Evolutionary conservation across 2,888 invertebrate species (phyloP).

Genomic region (Eupeodes luniger): DNA sequence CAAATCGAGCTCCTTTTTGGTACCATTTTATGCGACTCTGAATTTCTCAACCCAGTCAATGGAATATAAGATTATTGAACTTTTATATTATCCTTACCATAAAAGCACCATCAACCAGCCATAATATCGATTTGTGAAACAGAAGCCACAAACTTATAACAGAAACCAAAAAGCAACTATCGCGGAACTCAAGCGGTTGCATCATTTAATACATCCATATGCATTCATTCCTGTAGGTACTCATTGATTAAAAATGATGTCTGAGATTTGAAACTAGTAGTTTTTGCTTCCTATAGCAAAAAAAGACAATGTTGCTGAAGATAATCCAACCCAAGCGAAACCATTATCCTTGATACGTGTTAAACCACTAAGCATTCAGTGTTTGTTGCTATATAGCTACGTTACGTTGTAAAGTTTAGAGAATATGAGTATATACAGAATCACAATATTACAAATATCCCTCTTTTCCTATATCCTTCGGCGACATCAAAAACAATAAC

Average conservation of each 20-base stretch:
- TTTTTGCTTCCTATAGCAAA: not conserved
- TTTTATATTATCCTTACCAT: too few relatives aligned
- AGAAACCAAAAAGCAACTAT: not conserved
- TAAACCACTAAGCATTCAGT: not conserved
- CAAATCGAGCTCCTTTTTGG: too few relatives aligned
- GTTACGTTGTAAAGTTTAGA: not conserved
- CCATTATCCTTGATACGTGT: not conserved
- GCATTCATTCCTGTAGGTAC: constrained; percentile 38
- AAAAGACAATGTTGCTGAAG: too few relatives aligned
- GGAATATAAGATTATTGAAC: too few relatives aligned
- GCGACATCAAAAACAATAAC: not conserved
- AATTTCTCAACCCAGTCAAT: too few relatives aligned
- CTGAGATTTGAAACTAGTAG: constrained; percentile 6
- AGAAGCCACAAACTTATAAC: not conserved
- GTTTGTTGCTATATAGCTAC: not conserved
- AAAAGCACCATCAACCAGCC: too few relatives aligned
- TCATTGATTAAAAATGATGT: constrained; percentile 63
- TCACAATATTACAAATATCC: not conserved
- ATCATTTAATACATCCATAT: not conserved
- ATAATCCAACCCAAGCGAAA: too few relatives aligned
- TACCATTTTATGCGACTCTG: too few relatives aligned
- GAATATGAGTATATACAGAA: too few relatives aligned
- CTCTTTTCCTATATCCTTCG: not conserved
- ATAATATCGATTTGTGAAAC: too few relatives aligned
- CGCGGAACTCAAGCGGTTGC: not conserved